phyloP scores from a whole-genome alignment of 1,140 invertebrate genomes.

The Solenopsis fugax region DNA sequence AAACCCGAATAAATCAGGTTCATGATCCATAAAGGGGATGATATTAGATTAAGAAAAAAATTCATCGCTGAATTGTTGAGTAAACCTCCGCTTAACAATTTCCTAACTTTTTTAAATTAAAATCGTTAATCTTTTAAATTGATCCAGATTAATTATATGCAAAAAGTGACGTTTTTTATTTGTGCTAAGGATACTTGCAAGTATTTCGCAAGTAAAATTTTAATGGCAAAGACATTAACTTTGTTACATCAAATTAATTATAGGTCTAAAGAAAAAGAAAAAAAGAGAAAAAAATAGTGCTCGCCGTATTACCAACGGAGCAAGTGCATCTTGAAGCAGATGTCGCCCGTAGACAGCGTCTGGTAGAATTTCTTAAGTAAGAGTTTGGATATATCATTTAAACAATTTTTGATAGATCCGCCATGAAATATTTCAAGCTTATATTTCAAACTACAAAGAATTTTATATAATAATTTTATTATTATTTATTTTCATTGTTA shows the following conservation, averaged over 20 bases:
- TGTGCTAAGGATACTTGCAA: not conserved
- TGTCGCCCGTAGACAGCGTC: slow-evolving; percentile 53
- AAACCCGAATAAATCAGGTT: not conserved
- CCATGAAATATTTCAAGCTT: not conserved
- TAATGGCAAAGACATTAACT: not conserved
- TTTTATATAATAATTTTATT: not conserved
- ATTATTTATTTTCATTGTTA: not conserved
- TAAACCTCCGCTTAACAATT: not conserved
- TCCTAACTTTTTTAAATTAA: not conserved
- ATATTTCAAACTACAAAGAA: not conserved
- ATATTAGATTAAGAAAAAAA: not conserved
- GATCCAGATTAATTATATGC: slow-evolving; percentile 8
- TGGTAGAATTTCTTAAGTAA: not conserved
- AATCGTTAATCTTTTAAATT: not conserved
- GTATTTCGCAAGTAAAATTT: not conserved
- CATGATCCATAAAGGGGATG: not conserved
- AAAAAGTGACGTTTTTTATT: not conserved
- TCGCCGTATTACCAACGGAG: slow-evolving; percentile 41
- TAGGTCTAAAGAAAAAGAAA: not conserved
- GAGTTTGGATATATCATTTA: not conserved
- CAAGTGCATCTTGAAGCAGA: slow-evolving; percentile 33
- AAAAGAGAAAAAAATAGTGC: not conserved
- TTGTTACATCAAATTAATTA: not conserved
- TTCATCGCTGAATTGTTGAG: not conserved
- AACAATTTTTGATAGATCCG: not conserved